These are phyloP conservation scores for Nemotelus nigrinus DNA, from an alignment of 2,888 invertebrate genomes.

Conservation along the genomic window DNA sequence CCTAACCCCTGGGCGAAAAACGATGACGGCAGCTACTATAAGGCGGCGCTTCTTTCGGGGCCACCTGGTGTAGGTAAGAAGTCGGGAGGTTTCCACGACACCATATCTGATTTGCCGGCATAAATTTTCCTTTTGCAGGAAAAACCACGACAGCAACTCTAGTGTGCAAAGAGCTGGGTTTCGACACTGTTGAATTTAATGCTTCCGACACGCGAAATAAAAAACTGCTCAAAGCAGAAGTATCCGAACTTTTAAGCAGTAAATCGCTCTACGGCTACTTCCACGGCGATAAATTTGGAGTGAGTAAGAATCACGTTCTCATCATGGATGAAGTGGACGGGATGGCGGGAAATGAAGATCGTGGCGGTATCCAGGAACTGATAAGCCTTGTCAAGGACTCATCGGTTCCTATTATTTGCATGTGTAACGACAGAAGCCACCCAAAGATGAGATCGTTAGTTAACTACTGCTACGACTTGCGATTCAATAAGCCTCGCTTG, in stretches of 20 bases:
- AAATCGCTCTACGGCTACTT: conserved; percentile 78
- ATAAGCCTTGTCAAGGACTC: conserved; percentile 89
- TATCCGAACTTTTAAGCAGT: conserved; percentile 81
- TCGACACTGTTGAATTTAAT: conserved; percentile 93
- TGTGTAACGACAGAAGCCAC: conserved; percentile 97
- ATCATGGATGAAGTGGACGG: conserved; percentile 99
- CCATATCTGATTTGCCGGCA: too few relatives aligned
- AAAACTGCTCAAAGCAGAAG: conserved; percentile 82
- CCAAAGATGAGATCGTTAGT: conserved; percentile 92
- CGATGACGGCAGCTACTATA: conserved; percentile 87
- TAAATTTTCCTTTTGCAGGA: conserved; percentile 49
- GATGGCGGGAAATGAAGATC: conserved; percentile 99
- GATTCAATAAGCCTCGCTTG: conserved; percentile 83
- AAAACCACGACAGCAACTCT: conserved; percentile 91
- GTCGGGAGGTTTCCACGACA: background rate
- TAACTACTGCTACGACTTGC: conserved; percentile 93
- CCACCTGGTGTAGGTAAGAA: conserved; percentile 91
- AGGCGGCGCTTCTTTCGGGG: conserved; percentile 93
- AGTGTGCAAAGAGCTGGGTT: conserved; percentile 89
- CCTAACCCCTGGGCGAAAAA: conserved; percentile 84
- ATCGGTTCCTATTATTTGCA: conserved; percentile 91
- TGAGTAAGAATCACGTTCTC: conserved; percentile 84
- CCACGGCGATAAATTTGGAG: conserved; percentile 68
- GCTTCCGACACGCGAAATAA: conserved; percentile 97
- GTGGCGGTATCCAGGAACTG: conserved; percentile 95